A percentile compares a stretch with the other conserved stretches of the same genome.
Evolutionary conservation across 2,113 vertebrate species (phyloP).

Genomic region (Seriola rivoliana): DNA sequence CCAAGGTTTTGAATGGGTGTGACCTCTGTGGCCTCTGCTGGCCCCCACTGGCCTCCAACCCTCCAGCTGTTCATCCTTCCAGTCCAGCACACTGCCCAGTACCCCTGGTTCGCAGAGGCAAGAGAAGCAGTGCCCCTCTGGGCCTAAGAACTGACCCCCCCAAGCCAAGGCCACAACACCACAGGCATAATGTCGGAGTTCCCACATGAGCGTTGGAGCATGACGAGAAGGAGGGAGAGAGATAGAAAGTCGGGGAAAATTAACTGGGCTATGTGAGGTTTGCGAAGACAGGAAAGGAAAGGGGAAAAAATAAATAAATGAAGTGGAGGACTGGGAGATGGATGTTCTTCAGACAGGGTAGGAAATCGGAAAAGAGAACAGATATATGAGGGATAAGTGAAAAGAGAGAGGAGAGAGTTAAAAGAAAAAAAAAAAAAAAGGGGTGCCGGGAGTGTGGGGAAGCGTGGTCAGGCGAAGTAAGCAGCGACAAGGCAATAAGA

Average conservation of each 20-base stretch:
- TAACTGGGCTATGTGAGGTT: conserved; percentile 33
- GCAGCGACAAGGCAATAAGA: conserved; percentile 67
- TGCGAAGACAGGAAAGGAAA: conserved; percentile 17
- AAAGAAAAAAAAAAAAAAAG: conserved; percentile 8
- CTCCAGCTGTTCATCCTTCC: conserved; percentile 73
- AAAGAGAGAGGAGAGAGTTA: conserved; percentile 37
- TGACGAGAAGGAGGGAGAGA: conserved; percentile 54
- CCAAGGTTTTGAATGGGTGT: conserved; percentile 80
- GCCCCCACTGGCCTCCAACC: conserved; percentile 73
- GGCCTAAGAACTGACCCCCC: conserved; percentile 64
- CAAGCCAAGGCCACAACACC: conserved; percentile 67
- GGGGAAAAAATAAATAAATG: conserved; percentile 40
- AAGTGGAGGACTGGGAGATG: conserved; percentile 50
- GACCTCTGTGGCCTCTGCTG: conserved; percentile 77
- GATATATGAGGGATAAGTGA: conserved; percentile 47
- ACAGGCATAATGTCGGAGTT: conserved; percentile 66
- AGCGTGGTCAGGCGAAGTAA: conserved; percentile 45
- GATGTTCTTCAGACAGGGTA: conserved; percentile 49
- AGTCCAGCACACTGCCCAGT: conserved; percentile 65
- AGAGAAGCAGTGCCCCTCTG: conserved; percentile 67
- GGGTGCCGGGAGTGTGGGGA: conserved; percentile 27
- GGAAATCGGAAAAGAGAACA: conserved; percentile 40
- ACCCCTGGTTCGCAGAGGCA: conserved; percentile 55
- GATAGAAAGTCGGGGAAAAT: conserved; percentile 53
- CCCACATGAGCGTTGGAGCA: conserved; percentile 70